These are phyloP conservation scores for Agrochola circellaris DNA, from an alignment of 2,888 invertebrate species.

Conservation along the genomic window DNA sequence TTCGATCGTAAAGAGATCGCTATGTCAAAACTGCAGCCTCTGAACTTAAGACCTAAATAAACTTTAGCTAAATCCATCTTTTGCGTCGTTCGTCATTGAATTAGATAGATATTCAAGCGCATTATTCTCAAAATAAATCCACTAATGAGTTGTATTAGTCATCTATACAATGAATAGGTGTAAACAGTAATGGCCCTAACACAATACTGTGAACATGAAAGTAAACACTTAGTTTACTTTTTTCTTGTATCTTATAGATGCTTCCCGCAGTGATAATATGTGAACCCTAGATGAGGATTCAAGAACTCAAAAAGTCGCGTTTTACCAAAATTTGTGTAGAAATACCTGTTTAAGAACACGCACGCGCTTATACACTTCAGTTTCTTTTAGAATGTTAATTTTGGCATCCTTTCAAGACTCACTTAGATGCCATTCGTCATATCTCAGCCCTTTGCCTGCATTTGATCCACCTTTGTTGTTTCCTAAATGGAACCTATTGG, in stretches of 20 bases:
- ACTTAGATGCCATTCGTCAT: slow-evolving; percentile 11
- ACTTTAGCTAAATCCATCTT: neutral
- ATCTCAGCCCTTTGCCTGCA: neutral
- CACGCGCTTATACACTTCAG: neutral
- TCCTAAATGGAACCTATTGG: neutral
- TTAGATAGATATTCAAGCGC: neutral
- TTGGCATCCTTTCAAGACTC: slow-evolving; percentile 35
- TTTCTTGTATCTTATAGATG: neutral
- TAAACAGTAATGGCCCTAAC: neutral
- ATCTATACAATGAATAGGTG: neutral
- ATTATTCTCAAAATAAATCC: slow-evolving; percentile 18
- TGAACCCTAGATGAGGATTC: neutral
- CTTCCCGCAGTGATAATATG: neutral
- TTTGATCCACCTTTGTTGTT: neutral
- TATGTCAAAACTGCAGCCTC: no score
- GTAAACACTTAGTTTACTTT: neutral
- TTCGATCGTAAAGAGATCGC: no score
- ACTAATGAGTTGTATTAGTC: neutral
- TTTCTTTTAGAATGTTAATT: slow-evolving; percentile 25
- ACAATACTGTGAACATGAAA: neutral
- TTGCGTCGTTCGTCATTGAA: slow-evolving; percentile 8
- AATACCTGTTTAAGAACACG: slow-evolving; percentile 16
- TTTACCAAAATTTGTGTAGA: neutral
- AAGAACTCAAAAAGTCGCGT: neutral
- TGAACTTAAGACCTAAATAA: no score